Evolutionary conservation across 2,888 invertebrate species (phyloP), one percentile per base, ranked within the genome.

Genomic region (Phortica magna): DNA sequence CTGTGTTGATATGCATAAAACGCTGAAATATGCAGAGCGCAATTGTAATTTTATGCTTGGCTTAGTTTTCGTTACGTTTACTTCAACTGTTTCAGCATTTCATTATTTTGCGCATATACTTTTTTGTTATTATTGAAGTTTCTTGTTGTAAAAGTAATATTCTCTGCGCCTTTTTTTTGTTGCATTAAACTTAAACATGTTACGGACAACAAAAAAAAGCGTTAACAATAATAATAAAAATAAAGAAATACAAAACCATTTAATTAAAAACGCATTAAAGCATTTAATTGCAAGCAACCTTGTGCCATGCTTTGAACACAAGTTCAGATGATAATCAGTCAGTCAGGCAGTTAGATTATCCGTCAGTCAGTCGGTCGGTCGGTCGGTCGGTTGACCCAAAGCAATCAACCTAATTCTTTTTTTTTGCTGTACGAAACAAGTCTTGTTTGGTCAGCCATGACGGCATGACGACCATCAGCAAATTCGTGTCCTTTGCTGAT

Each of bases 321-420:
- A 72, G 67, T 80, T 43, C 68, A 72, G 14, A 17, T 71, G 53
- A 48, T 7, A 31, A 19, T 48, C 53, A 22, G 12, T 53, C 55
- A 55, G 57, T 57, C 12, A 31, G 31, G 31, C 31, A 31, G 31
- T 31, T 4, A 31, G 31, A 31, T 31, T 31, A 31, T 31, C 31
- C 2, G 31, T 4, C 31, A 14, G 57, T 14, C 9, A 57, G 7
- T 57, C 19, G 2, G 57, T 57, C 57, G 19, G 39, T 67, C 42
- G 19, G 43, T 68, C 17, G 17, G 39, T 67, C 42, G 19, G 43
- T 68, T n/a, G 17, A 86, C 85, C 81, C 86, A 80, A 80, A 79
- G 86, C 86, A 86, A 86, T 86, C 86, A 89, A 89, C 89, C 86
- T 86, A 86, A 86, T 89, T 86, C 9, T 65, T 55, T 17, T 17